These are phyloP conservation scores for Panagrolaimus sp. DNA, from an alignment of 1,140 invertebrate genomes.

Conservation along the genomic window DNA sequence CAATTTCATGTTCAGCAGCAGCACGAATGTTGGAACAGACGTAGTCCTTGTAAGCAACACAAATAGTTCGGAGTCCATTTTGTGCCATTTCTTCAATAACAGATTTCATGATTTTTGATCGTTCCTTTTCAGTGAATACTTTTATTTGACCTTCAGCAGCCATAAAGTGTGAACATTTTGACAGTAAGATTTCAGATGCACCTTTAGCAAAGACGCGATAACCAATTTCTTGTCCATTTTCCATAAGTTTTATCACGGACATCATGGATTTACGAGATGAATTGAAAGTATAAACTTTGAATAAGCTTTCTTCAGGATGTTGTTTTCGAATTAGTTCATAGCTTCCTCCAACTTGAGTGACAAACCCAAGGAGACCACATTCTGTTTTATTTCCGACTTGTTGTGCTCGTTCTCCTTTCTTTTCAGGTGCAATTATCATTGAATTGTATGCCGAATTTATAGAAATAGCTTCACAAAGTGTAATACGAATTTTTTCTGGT, in stretches of 20 bases:
- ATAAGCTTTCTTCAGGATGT: constrained; percentile 52
- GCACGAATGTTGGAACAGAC: constrained; percentile 70
- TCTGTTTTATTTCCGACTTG: constrained; percentile 59
- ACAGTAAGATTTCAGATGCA: constrained; percentile 55
- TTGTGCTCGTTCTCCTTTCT: constrained; percentile 43
- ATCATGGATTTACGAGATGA: constrained; percentile 58
- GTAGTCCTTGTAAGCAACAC: constrained; percentile 69
- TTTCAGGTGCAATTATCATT: constrained; percentile 47
- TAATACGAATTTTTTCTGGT: not conserved
- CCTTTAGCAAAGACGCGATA: constrained; percentile 54
- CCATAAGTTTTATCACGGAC: constrained; percentile 52
- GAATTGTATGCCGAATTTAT: constrained; percentile 56
- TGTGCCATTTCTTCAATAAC: constrained; percentile 97
- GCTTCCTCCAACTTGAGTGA: constrained; percentile 46
- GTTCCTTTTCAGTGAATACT: constrained; percentile 82
- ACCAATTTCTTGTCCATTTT: constrained; percentile 59
- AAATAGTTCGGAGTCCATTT: constrained; percentile 84
- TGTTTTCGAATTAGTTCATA: constrained; percentile 49
- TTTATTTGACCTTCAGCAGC: constrained; percentile 82
- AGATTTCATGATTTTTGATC: constrained; percentile 80
- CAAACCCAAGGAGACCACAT: constrained; percentile 58
- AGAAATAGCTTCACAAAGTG: constrained; percentile 31
- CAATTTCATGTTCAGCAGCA: constrained; percentile 33
- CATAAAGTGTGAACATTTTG: constrained; percentile 76
- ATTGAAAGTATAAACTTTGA: constrained; percentile 59